Evolutionary conservation across 2,797 vertebrate species (phyloP).

Genomic region (Bovichtus diacanthus): DNA sequence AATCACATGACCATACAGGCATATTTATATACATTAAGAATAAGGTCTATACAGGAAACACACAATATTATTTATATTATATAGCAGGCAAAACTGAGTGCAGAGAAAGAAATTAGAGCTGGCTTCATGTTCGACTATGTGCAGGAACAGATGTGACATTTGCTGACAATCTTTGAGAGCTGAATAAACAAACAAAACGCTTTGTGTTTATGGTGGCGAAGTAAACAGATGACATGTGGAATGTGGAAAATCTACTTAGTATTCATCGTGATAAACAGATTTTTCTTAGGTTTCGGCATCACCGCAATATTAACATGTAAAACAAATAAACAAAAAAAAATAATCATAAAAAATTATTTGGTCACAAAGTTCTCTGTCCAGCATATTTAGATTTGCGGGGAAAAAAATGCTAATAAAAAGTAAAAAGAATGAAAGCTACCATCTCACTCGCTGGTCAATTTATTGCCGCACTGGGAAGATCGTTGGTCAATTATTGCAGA

Average conservation of each 20-base stretch:
- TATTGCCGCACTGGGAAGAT: slow-evolving; percentile 7
- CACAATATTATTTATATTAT: slow-evolving; percentile 51
- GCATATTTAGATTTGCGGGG: slow-evolving; percentile 40
- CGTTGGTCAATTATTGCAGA: slow-evolving; percentile 56
- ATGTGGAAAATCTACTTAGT: slow-evolving; percentile 44
- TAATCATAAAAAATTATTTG: slow-evolving; percentile 45
- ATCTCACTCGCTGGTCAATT: neutral
- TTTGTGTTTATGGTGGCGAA: neutral
- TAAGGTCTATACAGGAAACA: slow-evolving; percentile 46
- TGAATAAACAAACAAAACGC: slow-evolving; percentile 24
- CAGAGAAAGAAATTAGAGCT: slow-evolving; percentile 35
- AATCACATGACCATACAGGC: slow-evolving; percentile 44
- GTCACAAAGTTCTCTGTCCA: slow-evolving; percentile 49
- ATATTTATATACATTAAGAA: slow-evolving; percentile 42
- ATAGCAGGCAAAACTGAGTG: slow-evolving; percentile 68
- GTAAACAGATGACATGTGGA: slow-evolving; percentile 13
- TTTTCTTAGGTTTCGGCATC: neutral
- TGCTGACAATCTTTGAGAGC: neutral
- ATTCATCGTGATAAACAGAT: neutral
- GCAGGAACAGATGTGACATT: slow-evolving; percentile 4
- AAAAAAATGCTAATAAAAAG: neutral
- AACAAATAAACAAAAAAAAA: slow-evolving; percentile 4
- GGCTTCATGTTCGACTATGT: slow-evolving; percentile 18
- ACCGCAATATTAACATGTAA: neutral
- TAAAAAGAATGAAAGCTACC: slow-evolving; percentile 13